A percentile compares a stretch with the other conserved stretches of the same genome.
Evolutionary conservation across 2,797 vertebrate species (phyloP).

Genomic region (Vultur gryphus): DNA sequence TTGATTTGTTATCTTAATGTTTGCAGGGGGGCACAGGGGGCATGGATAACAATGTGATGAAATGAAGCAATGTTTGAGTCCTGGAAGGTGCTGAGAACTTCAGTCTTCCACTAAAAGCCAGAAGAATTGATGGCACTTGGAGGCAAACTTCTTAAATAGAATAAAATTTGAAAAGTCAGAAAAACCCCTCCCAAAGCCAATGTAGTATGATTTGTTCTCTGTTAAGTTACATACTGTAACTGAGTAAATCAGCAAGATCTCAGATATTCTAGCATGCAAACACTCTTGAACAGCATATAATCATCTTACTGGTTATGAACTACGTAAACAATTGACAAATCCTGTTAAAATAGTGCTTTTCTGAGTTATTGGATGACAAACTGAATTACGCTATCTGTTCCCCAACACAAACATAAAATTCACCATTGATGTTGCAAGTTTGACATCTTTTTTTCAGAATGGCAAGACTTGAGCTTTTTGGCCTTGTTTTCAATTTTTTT

Average conservation of each 20-base stretch:
- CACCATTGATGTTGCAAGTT: fast-evolving
- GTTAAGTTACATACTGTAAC: neutral
- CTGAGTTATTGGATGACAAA: neutral
- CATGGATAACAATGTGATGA: neutral
- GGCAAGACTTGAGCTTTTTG: neutral
- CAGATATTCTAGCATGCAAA: neutral
- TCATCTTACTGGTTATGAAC: neutral
- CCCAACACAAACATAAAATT: neutral
- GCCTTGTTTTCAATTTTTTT: neutral
- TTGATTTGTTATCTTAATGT: neutral
- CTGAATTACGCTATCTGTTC: neutral
- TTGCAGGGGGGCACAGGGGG: neutral
- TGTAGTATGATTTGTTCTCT: neutral
- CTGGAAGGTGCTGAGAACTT: neutral
- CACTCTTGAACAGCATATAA: neutral
- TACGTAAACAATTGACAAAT: neutral
- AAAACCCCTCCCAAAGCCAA: neutral
- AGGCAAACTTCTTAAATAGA: neutral
- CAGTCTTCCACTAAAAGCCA: neutral
- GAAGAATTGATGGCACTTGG: neutral
- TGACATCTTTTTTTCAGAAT: neutral
- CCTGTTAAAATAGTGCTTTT: neutral
- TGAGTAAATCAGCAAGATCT: neutral
- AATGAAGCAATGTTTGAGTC: neutral
- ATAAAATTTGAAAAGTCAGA: neutral